These are phyloP conservation scores for Albula glossodonta DNA, from an alignment of 2,113 vertebrate genomes.

Conservation along the genomic window DNA sequence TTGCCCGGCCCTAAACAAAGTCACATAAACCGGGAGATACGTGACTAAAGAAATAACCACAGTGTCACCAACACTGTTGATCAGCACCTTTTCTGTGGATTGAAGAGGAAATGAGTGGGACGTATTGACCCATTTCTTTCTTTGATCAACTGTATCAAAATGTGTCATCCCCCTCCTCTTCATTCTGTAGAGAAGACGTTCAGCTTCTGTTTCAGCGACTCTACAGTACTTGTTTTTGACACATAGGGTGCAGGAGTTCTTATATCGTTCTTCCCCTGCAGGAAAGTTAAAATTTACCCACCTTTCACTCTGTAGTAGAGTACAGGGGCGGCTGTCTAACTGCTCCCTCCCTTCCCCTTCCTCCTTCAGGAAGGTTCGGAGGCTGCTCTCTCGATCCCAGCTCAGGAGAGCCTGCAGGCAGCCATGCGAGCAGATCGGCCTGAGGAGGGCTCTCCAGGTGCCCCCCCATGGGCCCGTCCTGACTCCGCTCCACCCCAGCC, in stretches of 20 bases:
- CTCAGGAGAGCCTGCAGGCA: constrained; percentile 76
- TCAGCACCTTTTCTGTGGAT: too few species aligned
- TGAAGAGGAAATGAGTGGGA: too few species aligned
- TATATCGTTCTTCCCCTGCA: background rate
- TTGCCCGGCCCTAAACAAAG: background rate
- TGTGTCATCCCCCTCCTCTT: too few species aligned
- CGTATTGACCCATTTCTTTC: too few species aligned
- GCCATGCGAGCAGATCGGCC: constrained; percentile 75
- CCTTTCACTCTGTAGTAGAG: background rate
- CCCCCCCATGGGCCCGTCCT: constrained; percentile 67
- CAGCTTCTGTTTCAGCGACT: too few species aligned
- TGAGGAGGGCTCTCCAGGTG: constrained; percentile 67
- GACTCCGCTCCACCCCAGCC: constrained; percentile 70
- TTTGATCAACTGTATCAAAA: too few species aligned
- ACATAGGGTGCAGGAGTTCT: background rate
- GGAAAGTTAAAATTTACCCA: background rate
- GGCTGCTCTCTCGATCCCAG: constrained; percentile 75
- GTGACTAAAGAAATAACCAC: too few species aligned
- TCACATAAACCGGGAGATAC: too few species aligned
- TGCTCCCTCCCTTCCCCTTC: constrained; percentile 5
- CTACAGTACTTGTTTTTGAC: background rate
- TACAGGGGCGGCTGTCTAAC: constrained; percentile 25
- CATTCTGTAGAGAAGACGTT: too few species aligned
- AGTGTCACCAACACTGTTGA: too few species aligned
- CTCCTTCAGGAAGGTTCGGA: constrained; percentile 67